These are phyloP conservation scores for Scomber colias DNA, from an alignment of 2,113 vertebrate genomes.

Conservation along the genomic window DNA sequence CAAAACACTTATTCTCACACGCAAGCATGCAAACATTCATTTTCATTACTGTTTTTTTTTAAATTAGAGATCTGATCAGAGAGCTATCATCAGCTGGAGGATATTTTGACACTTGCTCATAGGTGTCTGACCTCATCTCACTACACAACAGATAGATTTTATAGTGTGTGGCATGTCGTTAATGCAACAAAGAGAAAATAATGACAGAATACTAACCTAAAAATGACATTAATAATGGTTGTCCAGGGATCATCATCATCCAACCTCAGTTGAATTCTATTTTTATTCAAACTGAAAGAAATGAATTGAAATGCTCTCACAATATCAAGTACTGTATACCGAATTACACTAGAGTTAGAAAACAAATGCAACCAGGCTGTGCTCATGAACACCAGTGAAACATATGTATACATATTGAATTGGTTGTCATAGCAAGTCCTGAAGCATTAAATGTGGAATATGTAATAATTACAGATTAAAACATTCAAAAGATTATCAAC, in stretches of 20 bases:
- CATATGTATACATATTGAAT: background rate
- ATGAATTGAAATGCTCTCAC: background rate
- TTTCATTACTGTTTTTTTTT: background rate
- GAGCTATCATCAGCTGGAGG: background rate
- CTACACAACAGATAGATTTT: no score
- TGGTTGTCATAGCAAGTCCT: background rate
- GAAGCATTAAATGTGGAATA: background rate
- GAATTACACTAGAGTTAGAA: background rate
- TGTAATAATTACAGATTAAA: no score
- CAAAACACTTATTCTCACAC: background rate
- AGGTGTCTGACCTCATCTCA: no score
- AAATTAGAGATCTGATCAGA: background rate
- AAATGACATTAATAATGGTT: background rate
- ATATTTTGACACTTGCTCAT: background rate
- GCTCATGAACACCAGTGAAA: no score
- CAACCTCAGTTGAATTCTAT: background rate
- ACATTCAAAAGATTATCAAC: no score
- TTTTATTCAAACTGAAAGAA: background rate
- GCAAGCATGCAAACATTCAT: background rate
- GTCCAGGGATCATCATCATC: background rate
- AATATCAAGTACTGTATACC: background rate
- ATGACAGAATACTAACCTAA: no score
- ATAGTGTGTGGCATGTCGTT: no score
- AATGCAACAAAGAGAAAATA: no score
- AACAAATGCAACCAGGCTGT: background rate